Base-by-base conservation (phyloP, 2,113 vertebrate genomes). In the Parus major region DNA sequence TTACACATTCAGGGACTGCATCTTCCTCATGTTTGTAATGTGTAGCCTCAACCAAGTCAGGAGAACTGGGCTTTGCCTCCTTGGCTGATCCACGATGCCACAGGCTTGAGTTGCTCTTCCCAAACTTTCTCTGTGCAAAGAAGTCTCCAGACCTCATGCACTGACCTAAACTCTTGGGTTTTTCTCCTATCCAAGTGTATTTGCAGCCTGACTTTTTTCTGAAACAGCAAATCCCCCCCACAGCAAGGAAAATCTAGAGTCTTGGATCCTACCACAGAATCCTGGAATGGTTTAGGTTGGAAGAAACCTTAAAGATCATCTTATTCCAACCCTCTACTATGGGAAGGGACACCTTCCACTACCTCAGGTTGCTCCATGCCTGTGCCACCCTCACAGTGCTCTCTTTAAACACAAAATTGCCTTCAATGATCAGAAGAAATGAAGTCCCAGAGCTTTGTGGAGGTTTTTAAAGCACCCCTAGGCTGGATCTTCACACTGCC, bases 21-120 rank as follows among this genome's bases (percentile, higher is more conserved):
- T 73, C 31, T 53, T 70, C 35, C 63, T 72, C 1, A 1, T 28
- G 23, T 7, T 71, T 1, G 0, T 7, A 22, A 31, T 2, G 1
- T 31, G 25, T 2, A 57, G 36, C 7, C 1, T 2, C 29, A 61
- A 64, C 8, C 55, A 49, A 24, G 27, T 27, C 55, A 50, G 57
- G 36, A 79, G 44, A 65, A 49, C 1, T 33, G 36, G 20, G 10
- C 4, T n/a, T 68, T 75, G 46, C 44, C 56, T 63, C 79, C 53
- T 64, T 10, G 10, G 52, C 33, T 82, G 25, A 76, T 49, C 41
- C 53, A 33, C 2, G 21, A 56, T 25, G 17, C 18, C 39, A 75
- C 0, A 25, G 61, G 44, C 35, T 80, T 33, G 18, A 77, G 33
- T 0, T 63, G 18, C 16, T 83, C 80, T 78, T 83, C 47, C 27